Conservation (phyloP, 2,797 vertebrate species). For the Sebastolobus alascanus region DNA sequence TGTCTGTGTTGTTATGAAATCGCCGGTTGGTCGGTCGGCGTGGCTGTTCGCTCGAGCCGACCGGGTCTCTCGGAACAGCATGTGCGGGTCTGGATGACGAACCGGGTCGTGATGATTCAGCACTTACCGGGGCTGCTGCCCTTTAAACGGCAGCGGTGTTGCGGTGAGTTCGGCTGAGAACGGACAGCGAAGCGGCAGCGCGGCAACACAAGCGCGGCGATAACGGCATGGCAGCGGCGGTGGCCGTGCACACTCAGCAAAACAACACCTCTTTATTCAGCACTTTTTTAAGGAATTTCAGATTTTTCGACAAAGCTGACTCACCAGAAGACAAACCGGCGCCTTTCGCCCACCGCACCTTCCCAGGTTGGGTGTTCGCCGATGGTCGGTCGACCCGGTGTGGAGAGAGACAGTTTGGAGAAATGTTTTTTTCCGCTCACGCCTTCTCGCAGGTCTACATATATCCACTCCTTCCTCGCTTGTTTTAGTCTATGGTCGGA, state of each 20-base stretch:
- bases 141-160: constrained; percentile 61
- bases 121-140: constrained; percentile 57
- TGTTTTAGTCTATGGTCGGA: constrained; percentile 82
- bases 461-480: constrained; percentile 82
- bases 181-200: constrained; percentile 27
- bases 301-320: constrained; percentile 58
- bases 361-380: constrained; percentile 45
- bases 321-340: constrained; percentile 77
- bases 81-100: constrained; percentile 46
- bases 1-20: constrained; percentile 71
- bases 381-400: constrained; percentile 53
- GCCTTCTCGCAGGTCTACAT: constrained; percentile 71
- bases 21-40: constrained; percentile 34
- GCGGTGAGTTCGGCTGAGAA: constrained; percentile 20
- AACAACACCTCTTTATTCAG: constrained; percentile 71
- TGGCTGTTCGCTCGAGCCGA: constrained; percentile 26
- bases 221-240: constrained; percentile 33
- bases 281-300: constrained; percentile 60
- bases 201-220: constrained; percentile 29
- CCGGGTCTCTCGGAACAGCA: constrained; percentile 44
- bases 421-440: constrained; percentile 69
- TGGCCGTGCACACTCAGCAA: constrained; percentile 75
- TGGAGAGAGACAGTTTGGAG: constrained; percentile 65
- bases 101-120: constrained; percentile 85
- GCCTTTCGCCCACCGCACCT: constrained; percentile 63